Evolutionary conservation across 2,888 invertebrate genomes (phyloP), one percentile per base, ranked within the genome.

Genomic region (Chrysotoxum bicinctum): DNA sequence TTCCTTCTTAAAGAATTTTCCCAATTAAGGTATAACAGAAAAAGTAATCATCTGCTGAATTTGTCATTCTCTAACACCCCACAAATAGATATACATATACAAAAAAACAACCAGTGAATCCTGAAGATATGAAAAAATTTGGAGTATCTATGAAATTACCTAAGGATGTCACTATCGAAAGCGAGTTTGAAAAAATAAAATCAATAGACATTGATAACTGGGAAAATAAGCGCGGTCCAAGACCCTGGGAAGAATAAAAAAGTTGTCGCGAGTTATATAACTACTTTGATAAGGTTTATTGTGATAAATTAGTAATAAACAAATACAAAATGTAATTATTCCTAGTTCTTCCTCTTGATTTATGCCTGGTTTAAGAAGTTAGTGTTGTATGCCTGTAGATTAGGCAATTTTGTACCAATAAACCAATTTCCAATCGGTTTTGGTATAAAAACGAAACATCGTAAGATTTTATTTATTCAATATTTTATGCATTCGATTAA

Each of bases 151-250:
- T 95, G 93, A 95, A 95, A 88, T 93, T 94, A 89, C 92, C 93
- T 0, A 93, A 93, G 56, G 94, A 95, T 89, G 95, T 96, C 0
- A 95, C 96, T 0, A 90, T 97, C 87, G 97, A 97, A 91, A 92
- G 92, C 43, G 94, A 95, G 88, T 97, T 94, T 92, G 95, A 96
- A 87, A 95, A 95, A 91, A 93, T 96, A 3, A 93, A 96, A 90
- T 91, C 93, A 72, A 91, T 96, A 45, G 96, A 98, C 90, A 94
- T 96, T 87, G 95, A 97, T 87, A 94, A 95, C 88, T 98, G 98
- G 98, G 94, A 96, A 90, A 97, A 97, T 89, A 94, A 95, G 87
- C 93, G 98, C 88, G 97, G 97, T 0, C 96, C 97, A 6, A 93
- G 98, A 70, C 97, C 97, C 0, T 97, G 97, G 97, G 97, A 98